Evolutionary conservation across 1,140 invertebrate genomes (phyloP).

Genomic region (Pararge aegeria): DNA sequence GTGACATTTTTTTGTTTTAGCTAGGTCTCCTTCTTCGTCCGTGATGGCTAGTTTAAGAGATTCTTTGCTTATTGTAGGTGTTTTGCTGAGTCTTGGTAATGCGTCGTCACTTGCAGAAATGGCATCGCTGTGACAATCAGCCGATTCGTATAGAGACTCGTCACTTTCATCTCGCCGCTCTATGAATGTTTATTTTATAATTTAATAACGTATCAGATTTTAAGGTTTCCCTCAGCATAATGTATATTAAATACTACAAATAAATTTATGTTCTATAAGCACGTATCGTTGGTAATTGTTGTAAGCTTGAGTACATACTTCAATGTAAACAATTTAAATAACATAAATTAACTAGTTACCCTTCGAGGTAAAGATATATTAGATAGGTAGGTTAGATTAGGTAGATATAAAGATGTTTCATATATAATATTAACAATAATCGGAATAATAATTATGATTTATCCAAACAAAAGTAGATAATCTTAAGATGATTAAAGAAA

Average conservation of each 20-base stretch:
- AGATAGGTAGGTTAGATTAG: no score
- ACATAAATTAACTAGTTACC: no score
- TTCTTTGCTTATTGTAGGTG: constrained; percentile 71
- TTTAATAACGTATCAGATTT: constrained; percentile 15
- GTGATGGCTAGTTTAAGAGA: constrained; percentile 67
- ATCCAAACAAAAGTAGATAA: constrained; percentile 13
- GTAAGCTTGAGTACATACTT: neutral
- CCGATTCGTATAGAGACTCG: constrained; percentile 71
- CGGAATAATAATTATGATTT: constrained; percentile 6
- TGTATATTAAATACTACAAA: constrained; percentile 7
- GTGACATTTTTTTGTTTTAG: constrained; percentile 68
- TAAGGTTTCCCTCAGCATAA: constrained; percentile 22
- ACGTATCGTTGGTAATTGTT: constrained; percentile 3
- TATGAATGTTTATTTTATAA: constrained; percentile 37
- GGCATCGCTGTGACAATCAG: constrained; percentile 68
- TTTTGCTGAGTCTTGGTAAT: constrained; percentile 56
- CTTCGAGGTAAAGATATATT: no score
- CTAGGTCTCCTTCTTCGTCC: constrained; percentile 64
- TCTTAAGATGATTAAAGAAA: neutral
- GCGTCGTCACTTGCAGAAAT: constrained; percentile 74
- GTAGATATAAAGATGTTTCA: no score
- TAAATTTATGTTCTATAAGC: neutral
- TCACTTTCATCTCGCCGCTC: constrained; percentile 73
- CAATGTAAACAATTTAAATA: no score
- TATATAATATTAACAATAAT: no score